Evolutionary conservation across 2,113 vertebrate species (phyloP).

Genomic region (Microtus montanus): DNA sequence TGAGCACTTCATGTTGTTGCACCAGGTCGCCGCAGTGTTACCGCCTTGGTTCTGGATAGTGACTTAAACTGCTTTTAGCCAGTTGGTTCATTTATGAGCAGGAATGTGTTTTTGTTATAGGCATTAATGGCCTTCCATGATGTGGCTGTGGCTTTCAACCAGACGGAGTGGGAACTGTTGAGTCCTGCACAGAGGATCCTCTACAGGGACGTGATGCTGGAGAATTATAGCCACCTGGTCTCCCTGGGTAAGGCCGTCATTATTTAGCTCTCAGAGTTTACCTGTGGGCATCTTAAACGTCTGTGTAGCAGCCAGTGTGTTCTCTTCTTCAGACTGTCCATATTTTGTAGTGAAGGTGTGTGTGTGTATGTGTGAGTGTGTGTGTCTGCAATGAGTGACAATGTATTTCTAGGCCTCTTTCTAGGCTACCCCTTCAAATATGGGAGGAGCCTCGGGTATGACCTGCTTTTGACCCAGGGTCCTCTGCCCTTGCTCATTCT

Average conservation of each 20-base stretch:
- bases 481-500: not conserved
- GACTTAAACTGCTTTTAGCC: not conserved
- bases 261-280: not conserved
- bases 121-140: constrained; percentile 6
- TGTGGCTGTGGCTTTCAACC: not conserved
- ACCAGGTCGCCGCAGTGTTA: too few relatives aligned
- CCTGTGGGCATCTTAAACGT: not conserved
- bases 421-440: not conserved
- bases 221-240: not conserved
- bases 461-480: not conserved
- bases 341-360: not conserved
- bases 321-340: not conserved
- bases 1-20: not conserved
- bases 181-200: not conserved
- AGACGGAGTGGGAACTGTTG: not conserved
- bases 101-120: not conserved
- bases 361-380: not conserved
- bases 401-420: not conserved
- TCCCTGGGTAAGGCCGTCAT: not conserved
- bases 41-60: not conserved
- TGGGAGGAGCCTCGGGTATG: not conserved
- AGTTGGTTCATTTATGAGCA: not conserved
- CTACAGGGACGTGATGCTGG: not conserved
- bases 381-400: not conserved
- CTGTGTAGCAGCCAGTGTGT: not conserved